Evolutionary conservation across 2,888 invertebrate genomes (phyloP).

Genomic region (Oegoconia quadripuncta): DNA sequence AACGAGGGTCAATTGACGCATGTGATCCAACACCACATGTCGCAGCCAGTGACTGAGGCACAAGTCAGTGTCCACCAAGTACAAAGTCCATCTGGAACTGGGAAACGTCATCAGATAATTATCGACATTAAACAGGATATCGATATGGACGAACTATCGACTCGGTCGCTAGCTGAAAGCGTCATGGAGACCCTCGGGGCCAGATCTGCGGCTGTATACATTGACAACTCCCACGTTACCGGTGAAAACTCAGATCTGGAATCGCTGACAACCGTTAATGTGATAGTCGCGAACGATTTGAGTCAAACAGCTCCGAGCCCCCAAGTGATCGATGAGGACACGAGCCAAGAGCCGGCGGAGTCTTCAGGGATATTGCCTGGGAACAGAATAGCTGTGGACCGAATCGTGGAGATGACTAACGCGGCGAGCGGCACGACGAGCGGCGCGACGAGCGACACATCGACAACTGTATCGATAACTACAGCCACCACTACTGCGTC

Average conservation of each 20-base stretch:
- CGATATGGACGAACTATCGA: constrained; percentile 70
- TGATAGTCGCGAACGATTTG: constrained; percentile 67
- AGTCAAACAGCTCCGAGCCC: constrained; percentile 48
- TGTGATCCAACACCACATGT: constrained; percentile 67
- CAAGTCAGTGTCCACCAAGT: constrained; percentile 73
- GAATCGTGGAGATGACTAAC: constrained; percentile 61
- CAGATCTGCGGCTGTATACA: constrained; percentile 67
- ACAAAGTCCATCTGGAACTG: constrained; percentile 57
- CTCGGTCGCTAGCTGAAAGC: constrained; percentile 69
- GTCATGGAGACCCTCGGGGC: constrained; percentile 75
- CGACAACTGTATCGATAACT: constrained; percentile 45
- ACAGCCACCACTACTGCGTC: constrained; percentile 62
- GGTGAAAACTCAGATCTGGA: constrained; percentile 62
- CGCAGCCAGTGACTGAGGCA: constrained; percentile 58
- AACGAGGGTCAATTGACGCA: constrained; percentile 64
- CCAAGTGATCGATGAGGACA: constrained; percentile 42
- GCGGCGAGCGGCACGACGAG: constrained; percentile 35
- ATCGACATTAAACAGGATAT: constrained; percentile 75
- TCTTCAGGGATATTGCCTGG: constrained; percentile 46
- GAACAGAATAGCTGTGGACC: constrained; percentile 61
- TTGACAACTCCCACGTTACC: constrained; percentile 58
- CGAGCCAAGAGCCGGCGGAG: constrained; percentile 38
- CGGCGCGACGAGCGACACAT: constrained; percentile 26
- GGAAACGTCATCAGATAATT: constrained; percentile 72
- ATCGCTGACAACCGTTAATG: constrained; percentile 69